phyloP scores from a whole-genome alignment of 2,113 vertebrate genomes.

The Prietella phreatophila region DNA sequence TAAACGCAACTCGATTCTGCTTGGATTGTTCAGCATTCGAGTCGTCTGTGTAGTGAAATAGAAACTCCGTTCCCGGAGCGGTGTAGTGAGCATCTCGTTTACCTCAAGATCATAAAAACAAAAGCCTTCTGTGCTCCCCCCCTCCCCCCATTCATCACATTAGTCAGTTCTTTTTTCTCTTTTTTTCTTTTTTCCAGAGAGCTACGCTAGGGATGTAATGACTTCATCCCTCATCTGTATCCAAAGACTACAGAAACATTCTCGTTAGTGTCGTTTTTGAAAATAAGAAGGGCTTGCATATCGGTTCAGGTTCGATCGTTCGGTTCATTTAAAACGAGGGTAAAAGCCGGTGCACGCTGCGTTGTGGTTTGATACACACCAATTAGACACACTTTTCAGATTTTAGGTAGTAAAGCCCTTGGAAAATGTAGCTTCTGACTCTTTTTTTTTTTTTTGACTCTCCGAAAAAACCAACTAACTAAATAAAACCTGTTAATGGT shows the following conservation, averaged over 20 bases:
- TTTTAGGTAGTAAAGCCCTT: slow-evolving; percentile 74
- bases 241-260: slow-evolving; percentile 53
- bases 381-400: slow-evolving; percentile 41
- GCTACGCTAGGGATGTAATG: not conserved
- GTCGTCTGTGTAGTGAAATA: not conserved
- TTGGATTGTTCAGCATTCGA: not conserved
- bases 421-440: slow-evolving; percentile 61
- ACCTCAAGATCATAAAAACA: not conserved
- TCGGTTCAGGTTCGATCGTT: slow-evolving; percentile 68
- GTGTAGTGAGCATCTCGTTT: not conserved
- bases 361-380: slow-evolving; percentile 39
- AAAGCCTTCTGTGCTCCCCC: not conserved
- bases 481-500: slow-evolving; percentile 25
- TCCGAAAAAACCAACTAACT: too few species aligned
- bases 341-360: slow-evolving; percentile 51
- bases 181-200: not conserved
- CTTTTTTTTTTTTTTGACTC: too few species aligned
- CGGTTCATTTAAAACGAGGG: slow-evolving; percentile 35
- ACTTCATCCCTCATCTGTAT: not conserved
- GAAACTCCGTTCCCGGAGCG: not conserved
- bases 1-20: not conserved
- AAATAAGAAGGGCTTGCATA: slow-evolving; percentile 72
- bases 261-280: not conserved
- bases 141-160: not conserved
- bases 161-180: not conserved